Conservation (phyloP, 2,113 vertebrate genomes). For the Gavialis gangeticus region DNA sequence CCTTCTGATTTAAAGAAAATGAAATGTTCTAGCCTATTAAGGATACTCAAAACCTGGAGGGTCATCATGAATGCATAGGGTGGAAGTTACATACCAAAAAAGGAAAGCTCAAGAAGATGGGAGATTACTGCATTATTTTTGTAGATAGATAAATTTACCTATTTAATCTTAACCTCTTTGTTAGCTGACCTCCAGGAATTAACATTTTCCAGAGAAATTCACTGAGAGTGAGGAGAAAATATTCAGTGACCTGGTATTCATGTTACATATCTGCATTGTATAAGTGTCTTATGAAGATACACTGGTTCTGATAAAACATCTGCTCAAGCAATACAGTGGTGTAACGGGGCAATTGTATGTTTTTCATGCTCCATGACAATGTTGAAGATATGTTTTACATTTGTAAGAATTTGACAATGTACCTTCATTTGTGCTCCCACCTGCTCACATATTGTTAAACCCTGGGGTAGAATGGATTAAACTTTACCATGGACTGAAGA, state of each 20-base stretch:
- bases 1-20: not conserved
- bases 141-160: not conserved
- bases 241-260: not conserved
- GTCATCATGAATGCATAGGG: not conserved
- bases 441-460: too few species aligned
- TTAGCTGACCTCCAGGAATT: not conserved
- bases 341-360: too few species aligned
- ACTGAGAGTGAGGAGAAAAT: not conserved
- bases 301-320: not conserved
- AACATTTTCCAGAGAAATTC: not conserved
- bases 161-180: not conserved
- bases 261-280: too few species aligned
- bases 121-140: not conserved
- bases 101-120: not conserved
- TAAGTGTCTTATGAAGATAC: too few species aligned
- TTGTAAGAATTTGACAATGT: too few species aligned
- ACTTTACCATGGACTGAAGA: too few species aligned
- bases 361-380: too few species aligned
- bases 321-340: not conserved
- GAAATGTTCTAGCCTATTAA: conserved; percentile 25
- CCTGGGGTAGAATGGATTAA: too few species aligned
- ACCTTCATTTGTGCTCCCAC: too few species aligned
- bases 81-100: not conserved
- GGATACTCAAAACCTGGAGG: not conserved
- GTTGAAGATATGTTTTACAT: too few species aligned